Percentiles rank a stretch among this genome's conserved stretches.
Conservation (phyloP, 2,797 vertebrate genomes). For the Morelia viridis region DNA sequence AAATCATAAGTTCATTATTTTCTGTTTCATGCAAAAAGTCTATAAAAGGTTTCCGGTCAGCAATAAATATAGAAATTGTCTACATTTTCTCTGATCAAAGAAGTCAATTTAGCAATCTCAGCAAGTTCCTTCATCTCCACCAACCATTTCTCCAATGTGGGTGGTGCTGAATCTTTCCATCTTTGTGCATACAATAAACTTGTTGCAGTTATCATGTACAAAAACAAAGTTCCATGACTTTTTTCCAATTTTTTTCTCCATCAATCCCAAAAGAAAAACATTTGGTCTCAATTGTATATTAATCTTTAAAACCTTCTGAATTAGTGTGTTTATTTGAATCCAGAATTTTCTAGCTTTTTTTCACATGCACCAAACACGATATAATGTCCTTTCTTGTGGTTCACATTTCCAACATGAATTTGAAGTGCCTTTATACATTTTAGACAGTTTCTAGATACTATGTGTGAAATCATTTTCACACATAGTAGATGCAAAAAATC, state of each 20-base stretch:
- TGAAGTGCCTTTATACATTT: neutral
- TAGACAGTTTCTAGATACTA: neutral
- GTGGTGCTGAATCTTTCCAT: too few relatives aligned
- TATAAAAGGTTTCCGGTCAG: too few relatives aligned
- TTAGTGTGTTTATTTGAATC: neutral
- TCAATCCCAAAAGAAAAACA: neutral
- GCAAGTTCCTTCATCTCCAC: too few relatives aligned
- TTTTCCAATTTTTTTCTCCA: neutral
- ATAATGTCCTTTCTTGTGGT: neutral
- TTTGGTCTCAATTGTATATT: neutral
- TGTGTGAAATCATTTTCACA: conserved; percentile 28
- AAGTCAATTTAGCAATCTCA: too few relatives aligned
- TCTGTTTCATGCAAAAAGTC: too few relatives aligned
- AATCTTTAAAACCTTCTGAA: neutral
- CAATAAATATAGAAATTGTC: too few relatives aligned
- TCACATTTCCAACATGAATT: neutral
- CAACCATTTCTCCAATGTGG: too few relatives aligned
- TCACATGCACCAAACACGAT: neutral
- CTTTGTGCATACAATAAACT: neutral
- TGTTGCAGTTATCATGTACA: neutral
- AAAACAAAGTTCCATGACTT: neutral
- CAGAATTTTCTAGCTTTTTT: neutral
- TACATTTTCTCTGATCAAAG: too few relatives aligned
- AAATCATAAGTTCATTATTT: too few relatives aligned
- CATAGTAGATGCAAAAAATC: conserved; percentile 30